Evolutionary conservation across 2,113 vertebrate species (phyloP).

Genomic region (Gila orcuttii): DNA sequence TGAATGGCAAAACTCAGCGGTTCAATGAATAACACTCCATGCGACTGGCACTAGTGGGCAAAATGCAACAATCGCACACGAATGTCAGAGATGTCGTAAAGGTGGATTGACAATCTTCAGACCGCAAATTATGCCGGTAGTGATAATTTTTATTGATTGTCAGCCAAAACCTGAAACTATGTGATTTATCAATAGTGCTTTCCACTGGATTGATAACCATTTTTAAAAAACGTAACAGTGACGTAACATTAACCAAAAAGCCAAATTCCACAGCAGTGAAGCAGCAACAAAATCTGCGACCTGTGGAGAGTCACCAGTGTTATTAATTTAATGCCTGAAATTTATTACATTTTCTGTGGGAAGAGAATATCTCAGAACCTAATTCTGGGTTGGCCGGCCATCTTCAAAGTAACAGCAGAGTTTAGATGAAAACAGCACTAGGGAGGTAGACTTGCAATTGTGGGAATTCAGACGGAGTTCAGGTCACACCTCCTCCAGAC

Average conservation of each 20-base stretch:
- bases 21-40: too few species aligned
- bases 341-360: slow-evolving; percentile 59
- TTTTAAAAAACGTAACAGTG: not conserved
- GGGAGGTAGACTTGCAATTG: slow-evolving; percentile 55
- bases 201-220: too few species aligned
- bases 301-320: slow-evolving; percentile 45
- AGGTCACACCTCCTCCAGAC: slow-evolving; percentile 49
- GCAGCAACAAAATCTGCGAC: slow-evolving; percentile 45
- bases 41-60: not conserved
- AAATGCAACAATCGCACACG: not conserved
- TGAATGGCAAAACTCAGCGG: too few species aligned
- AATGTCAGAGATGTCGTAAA: not conserved
- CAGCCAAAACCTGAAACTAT: not conserved
- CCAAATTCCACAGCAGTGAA: slow-evolving; percentile 1
- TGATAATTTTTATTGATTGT: not conserved
- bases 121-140: not conserved
- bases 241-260: not conserved
- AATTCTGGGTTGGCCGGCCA: slow-evolving; percentile 51
- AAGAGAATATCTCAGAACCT: slow-evolving; percentile 57
- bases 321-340: slow-evolving; percentile 59
- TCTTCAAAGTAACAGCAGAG: slow-evolving; percentile 58
- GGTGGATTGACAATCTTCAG: not conserved
- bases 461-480: slow-evolving; percentile 45
- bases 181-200: not conserved
- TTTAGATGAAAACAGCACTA: slow-evolving; percentile 53